Conservation (phyloP, 30 jellyfish, hydroid and myxozoan species). For the Turritopsis dohrnii region DNA sequence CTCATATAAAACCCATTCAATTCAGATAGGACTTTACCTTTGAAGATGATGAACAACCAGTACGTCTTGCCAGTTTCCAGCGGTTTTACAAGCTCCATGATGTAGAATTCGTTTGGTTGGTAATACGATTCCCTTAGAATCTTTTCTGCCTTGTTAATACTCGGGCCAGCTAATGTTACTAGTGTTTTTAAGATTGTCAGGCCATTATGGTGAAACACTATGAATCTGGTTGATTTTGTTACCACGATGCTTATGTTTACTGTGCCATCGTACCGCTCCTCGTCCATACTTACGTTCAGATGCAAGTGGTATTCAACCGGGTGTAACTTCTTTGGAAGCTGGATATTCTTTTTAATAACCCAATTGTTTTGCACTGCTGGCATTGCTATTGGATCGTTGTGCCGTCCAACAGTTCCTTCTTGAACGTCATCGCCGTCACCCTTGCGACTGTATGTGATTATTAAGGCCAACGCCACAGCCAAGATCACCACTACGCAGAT, state of each 20-base stretch:
- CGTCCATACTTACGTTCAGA: slow-evolving; percentile 43
- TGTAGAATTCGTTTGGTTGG: slow-evolving; percentile 33
- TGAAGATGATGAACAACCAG: slow-evolving; percentile 23
- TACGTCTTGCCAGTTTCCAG: slow-evolving; percentile 36
- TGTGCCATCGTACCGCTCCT: slow-evolving; percentile 42
- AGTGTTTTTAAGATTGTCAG: slow-evolving; percentile 26
- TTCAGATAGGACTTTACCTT: slow-evolving; percentile 43
- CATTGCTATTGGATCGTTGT: not conserved
- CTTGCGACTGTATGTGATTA: not conserved
- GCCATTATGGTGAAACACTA: slow-evolving; percentile 49
- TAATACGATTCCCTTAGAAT: slow-evolving; percentile 3
- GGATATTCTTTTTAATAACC: slow-evolving; percentile 27
- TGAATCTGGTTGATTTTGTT: slow-evolving; percentile 25
- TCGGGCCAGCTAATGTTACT: slow-evolving; percentile 2
- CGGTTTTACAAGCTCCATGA: slow-evolving; percentile 25
- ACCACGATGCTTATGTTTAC: slow-evolving; percentile 38
- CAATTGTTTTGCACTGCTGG: not conserved
- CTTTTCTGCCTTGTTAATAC: not conserved
- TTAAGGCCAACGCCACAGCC: not conserved
- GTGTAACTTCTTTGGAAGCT: slow-evolving; percentile 53
- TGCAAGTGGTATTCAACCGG: slow-evolving; percentile 62
- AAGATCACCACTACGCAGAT: not conserved
- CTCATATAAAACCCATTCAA: slow-evolving; percentile 48
- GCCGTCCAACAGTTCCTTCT: not conserved
- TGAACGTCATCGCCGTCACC: not conserved